Evolutionary conservation across 2,113 vertebrate species (phyloP).

Genomic region (Pungitius pungitius): DNA sequence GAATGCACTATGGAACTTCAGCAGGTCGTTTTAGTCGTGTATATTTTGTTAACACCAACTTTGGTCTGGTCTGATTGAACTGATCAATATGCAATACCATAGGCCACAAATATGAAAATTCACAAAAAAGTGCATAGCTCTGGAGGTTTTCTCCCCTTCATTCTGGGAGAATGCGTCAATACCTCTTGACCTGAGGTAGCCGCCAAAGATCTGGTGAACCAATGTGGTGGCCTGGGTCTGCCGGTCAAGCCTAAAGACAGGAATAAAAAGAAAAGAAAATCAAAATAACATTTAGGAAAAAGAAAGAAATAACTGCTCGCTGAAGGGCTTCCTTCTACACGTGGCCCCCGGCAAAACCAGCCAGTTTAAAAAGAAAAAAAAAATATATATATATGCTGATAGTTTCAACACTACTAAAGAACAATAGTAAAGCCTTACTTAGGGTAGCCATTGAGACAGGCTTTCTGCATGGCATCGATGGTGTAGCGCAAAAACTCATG

Average conservation of each 20-base stretch:
- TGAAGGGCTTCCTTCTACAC: no score
- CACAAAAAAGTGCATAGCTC: background rate
- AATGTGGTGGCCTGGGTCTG: constrained; percentile 94
- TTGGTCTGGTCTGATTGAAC: background rate
- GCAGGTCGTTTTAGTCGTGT: background rate
- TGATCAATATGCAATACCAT: background rate
- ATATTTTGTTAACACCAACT: background rate
- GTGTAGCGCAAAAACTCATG: constrained; percentile 96
- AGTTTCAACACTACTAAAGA: background rate
- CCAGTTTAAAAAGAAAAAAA: no score
- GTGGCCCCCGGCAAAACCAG: no score
- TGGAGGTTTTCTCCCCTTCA: background rate
- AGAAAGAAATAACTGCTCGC: no score
- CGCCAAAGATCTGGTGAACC: constrained; percentile 96
- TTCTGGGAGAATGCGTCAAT: constrained; percentile 32
- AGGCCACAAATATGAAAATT: background rate
- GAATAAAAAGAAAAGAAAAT: background rate
- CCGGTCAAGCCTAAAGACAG: constrained; percentile 86
- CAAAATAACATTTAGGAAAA: background rate
- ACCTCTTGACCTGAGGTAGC: constrained; percentile 96
- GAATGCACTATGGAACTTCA: background rate
- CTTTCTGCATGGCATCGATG: constrained; percentile 96
- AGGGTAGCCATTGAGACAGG: constrained; percentile 90
- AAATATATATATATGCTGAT: background rate
- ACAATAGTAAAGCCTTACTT: constrained; percentile 80